Evolutionary conservation across 64 coral and sea anemone genomes (phyloP).

Genomic region (Montipora sp.): DNA sequence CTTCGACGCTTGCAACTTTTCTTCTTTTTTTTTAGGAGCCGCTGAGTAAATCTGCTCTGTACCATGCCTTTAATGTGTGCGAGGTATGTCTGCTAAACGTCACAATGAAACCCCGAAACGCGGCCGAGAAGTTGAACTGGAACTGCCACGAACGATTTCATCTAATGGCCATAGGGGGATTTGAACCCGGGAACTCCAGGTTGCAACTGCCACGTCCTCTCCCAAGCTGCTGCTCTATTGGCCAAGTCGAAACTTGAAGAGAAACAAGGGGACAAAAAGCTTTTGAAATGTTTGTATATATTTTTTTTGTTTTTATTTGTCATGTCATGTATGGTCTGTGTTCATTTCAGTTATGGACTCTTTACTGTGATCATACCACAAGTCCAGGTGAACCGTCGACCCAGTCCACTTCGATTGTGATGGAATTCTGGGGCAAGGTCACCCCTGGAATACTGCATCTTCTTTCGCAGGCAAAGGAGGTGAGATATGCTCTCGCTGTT

Average conservation of each 20-base stretch:
- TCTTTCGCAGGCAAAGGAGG: conserved; percentile 83
- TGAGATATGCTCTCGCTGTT: conserved; percentile 31
- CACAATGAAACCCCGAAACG: no score
- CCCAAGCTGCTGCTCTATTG: no score
- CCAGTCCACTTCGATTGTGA: conserved; percentile 76
- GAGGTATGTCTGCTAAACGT: conserved; percentile 52
- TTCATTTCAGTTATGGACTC: conserved; percentile 77
- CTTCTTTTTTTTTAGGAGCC: conserved; percentile 67
- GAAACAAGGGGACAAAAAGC: no score
- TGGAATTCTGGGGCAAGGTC: conserved; percentile 95
- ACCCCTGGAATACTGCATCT: conserved; percentile 90
- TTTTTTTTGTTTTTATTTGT: not conserved
- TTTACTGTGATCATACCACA: conserved; percentile 90
- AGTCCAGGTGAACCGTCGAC: conserved; percentile 73
- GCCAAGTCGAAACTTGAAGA: no score
- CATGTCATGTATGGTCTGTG: not conserved
- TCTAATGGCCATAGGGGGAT: no score
- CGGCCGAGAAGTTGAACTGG: no score
- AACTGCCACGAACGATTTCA: no score
- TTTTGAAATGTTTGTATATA: not conserved
- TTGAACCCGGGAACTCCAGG: no score
- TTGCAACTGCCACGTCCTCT: no score
- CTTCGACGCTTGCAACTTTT: not conserved
- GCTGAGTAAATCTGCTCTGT: conserved; percentile 85
- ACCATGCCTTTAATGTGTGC: conserved; percentile 89